Percentiles rank a stretch among this genome's conserved stretches.
These are phyloP conservation scores for Hylaeus anthracinus DNA, from an alignment of 1,140 invertebrate genomes.

Conservation along the genomic window DNA sequence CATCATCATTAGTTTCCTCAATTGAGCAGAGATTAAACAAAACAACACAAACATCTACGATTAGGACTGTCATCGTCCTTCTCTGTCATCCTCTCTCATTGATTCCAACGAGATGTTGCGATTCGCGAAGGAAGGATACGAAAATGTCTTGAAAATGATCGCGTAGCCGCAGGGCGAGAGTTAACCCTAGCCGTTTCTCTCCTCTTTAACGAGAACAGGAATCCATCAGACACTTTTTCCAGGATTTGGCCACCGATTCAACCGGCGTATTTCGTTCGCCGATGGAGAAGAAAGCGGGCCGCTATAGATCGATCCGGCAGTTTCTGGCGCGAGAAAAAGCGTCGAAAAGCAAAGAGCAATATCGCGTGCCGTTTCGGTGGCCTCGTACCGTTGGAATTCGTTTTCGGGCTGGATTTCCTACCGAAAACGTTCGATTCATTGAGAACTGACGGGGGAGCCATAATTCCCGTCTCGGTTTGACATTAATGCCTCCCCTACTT, in stretches of 20 bases:
- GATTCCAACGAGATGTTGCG: too few species aligned
- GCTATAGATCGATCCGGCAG: background rate
- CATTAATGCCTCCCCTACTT: constrained; percentile 80
- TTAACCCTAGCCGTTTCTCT: too few species aligned
- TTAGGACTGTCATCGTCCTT: too few species aligned
- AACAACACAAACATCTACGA: too few species aligned
- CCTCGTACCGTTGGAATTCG: constrained; percentile 62
- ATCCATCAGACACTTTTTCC: too few species aligned
- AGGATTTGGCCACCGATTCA: background rate
- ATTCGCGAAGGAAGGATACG: too few species aligned
- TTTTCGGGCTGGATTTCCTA: constrained; percentile 73
- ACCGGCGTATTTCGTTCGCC: background rate
- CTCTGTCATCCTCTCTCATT: too few species aligned
- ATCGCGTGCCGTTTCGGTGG: constrained; percentile 44
- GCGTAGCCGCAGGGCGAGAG: too few species aligned
- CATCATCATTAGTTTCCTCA: too few species aligned
- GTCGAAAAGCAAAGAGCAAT: constrained; percentile 12
- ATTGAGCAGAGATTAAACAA: too few species aligned
- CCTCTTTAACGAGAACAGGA: too few species aligned
- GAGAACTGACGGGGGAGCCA: constrained; percentile 81
- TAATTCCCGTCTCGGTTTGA: constrained; percentile 80
- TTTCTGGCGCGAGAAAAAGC: constrained; percentile 15
- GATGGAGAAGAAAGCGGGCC: background rate
- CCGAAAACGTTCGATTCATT: constrained; percentile 81
- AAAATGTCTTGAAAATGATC: too few species aligned